Conservation (phyloP, 2,113 vertebrate species). For the Sapayoa aenigma region DNA sequence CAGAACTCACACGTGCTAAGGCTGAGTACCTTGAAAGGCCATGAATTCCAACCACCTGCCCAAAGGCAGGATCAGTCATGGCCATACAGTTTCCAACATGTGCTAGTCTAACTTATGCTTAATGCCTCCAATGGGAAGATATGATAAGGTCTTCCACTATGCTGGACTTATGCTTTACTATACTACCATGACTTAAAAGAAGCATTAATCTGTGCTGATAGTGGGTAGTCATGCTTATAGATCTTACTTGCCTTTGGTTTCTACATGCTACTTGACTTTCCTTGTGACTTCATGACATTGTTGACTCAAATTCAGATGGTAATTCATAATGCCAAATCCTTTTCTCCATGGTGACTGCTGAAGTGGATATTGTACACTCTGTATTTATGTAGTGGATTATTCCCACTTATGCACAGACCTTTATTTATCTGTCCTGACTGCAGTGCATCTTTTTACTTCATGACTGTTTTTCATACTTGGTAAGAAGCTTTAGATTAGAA, state of each 20-base stretch:
- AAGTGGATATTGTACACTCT: neutral
- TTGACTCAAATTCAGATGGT: neutral
- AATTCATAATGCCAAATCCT: neutral
- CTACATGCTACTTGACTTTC: neutral
- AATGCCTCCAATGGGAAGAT: neutral
- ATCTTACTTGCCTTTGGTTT: neutral
- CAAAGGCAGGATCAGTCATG: neutral
- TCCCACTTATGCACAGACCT: neutral
- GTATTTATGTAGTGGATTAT: neutral
- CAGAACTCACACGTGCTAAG: neutral
- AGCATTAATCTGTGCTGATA: neutral
- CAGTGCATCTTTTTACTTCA: neutral
- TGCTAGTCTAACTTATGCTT: neutral
- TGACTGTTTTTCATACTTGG: neutral
- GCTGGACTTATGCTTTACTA: neutral
- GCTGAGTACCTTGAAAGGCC: neutral
- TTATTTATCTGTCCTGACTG: neutral
- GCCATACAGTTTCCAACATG: neutral
- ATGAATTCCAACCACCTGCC: neutral
- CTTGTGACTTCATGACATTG: rapidly evolving
- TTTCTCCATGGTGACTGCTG: neutral
- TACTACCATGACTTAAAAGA: neutral
- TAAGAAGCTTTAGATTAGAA: slow-evolving; percentile 13
- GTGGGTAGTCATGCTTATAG: neutral
- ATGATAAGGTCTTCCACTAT: neutral